These are phyloP conservation scores for Anguilla rostrata DNA, from an alignment of 2,113 vertebrate genomes.

Conservation along the genomic window DNA sequence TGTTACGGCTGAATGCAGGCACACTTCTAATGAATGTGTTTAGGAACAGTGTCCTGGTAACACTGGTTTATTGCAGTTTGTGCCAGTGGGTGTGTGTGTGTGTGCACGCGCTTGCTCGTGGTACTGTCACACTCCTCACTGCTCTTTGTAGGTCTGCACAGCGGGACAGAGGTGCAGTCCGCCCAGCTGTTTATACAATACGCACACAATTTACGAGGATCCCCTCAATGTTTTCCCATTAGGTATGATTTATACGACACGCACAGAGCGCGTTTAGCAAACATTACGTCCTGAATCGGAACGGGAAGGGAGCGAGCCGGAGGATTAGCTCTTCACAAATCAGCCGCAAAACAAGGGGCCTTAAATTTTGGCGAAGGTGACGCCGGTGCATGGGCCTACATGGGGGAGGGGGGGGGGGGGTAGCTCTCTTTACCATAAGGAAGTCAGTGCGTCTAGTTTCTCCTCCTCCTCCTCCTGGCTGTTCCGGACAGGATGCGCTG, in stretches of 20 bases:
- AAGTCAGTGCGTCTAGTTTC: slow-evolving; percentile 85
- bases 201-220: not conserved
- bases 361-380: slow-evolving; percentile 16
- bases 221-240: slow-evolving; percentile 28
- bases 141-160: not conserved
- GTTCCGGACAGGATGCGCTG: slow-evolving; percentile 90
- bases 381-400: slow-evolving; percentile 22
- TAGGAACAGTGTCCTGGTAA: slow-evolving; percentile 42
- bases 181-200: not conserved
- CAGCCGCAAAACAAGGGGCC: slow-evolving; percentile 27
- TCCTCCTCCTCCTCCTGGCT: slow-evolving; percentile 84
- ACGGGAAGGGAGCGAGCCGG: slow-evolving; percentile 31
- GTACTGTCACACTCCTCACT: not conserved
- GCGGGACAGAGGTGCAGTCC: not conserved
- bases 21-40: not conserved
- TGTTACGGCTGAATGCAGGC: not conserved
- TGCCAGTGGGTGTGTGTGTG: not conserved
- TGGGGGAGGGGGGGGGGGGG: slow-evolving; percentile 51
- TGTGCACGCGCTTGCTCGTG: too few relatives aligned
- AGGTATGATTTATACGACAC: slow-evolving; percentile 35
- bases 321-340: slow-evolving; percentile 35
- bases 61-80: not conserved
- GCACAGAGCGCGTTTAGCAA: slow-evolving; percentile 37
- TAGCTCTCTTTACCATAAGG: slow-evolving; percentile 62
- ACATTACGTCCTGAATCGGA: slow-evolving; percentile 37